Percentiles rank a stretch among this genome's conserved stretches.
Conservation (phyloP, 2,888 invertebrate genomes). For the Drosophila kambysellisi region DNA sequence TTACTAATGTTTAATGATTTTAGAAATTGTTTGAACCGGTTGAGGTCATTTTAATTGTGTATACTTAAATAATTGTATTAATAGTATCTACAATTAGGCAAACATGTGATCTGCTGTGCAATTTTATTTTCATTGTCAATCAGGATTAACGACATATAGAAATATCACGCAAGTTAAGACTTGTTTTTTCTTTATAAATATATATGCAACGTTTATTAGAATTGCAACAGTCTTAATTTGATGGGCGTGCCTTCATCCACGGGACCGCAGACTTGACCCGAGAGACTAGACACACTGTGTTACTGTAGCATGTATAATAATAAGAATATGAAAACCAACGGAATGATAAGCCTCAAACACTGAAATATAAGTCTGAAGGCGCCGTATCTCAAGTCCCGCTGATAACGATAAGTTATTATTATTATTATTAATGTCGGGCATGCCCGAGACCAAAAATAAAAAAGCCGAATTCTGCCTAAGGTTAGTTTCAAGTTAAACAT, state of each 20-base stretch:
- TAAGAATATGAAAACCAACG: conserved; percentile 10
- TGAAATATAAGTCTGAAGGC: conserved; percentile 38
- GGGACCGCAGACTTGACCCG: conserved; percentile 5
- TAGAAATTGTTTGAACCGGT: not conserved
- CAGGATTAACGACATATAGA: conserved; percentile 28
- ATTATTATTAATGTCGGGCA: conserved; percentile 32
- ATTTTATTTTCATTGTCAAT: conserved; percentile 14
- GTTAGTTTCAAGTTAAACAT: conserved; percentile 49
- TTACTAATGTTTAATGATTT: not conserved
- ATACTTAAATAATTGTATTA: conserved; percentile 26
- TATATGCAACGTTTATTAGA: not conserved
- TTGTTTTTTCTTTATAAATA: not conserved
- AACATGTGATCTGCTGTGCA: conserved; percentile 23
- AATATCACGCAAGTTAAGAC: conserved; percentile 38
- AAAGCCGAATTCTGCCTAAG: not conserved
- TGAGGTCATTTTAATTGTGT: conserved; percentile 11
- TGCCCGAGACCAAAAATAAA: conserved; percentile 15
- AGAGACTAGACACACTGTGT: conserved; percentile 6
- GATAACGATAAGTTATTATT: conserved; percentile 61
- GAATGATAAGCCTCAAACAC: conserved; percentile 52
- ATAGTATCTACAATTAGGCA: conserved; percentile 22
- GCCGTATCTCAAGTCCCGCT: conserved; percentile 56
- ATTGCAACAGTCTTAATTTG: conserved; percentile 24
- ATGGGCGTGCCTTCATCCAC: conserved; percentile 30
- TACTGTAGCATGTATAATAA: not conserved